Evolutionary conservation across 35 echinoderm and acorn worm genomes (phyloP), one percentile per base, ranked within the genome.

Genomic region (Lytechinus variegatus): DNA sequence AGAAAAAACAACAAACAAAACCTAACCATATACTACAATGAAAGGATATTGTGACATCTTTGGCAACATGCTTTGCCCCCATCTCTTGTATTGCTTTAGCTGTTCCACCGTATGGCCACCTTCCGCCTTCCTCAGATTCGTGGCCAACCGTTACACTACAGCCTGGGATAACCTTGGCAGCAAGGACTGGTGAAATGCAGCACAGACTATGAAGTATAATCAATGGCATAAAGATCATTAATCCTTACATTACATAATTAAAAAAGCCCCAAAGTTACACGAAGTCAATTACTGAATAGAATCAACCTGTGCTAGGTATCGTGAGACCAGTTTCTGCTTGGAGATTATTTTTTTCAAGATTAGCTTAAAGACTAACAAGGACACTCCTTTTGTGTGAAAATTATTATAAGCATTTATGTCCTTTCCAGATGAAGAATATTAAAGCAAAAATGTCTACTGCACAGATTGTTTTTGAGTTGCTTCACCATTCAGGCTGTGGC

Each of bases 1-100:
- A 56, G 11, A 44, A 66, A 9, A 57, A 94, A 86, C 29, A 5
- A 6, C 89, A 89, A 24, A n/a, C 3, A 56, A 79, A 92, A 52
- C 86, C 10, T 24, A 79, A 79, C 66, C 24, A n/a, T 79, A 44
- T 44, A 44, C 66, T 79, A n/a, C 6, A n/a, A 19, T 11, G 94
- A 97, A 98, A 98, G 97, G 97, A 98, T 98, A 98, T 98, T 19
- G 96, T 89, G 94, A 99, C 97, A 86, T 95, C 95, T 86, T 99
- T 99, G 94, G 94, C 94, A 87, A 99, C 88, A 96, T 99, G 98
- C 54, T 95, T 97, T 33, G 96, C 94, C 53, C 98, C 98, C 92
- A 99, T 95, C 53, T 99, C 92, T 90, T 97, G 87, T 14, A 99
- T 96, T n/a, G 98, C 96, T 66, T 92, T 96, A 86, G 98, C 98